Base-by-base conservation (phyloP, 1,140 invertebrate genomes). In the Polypedilum vanderplanki region DNA sequence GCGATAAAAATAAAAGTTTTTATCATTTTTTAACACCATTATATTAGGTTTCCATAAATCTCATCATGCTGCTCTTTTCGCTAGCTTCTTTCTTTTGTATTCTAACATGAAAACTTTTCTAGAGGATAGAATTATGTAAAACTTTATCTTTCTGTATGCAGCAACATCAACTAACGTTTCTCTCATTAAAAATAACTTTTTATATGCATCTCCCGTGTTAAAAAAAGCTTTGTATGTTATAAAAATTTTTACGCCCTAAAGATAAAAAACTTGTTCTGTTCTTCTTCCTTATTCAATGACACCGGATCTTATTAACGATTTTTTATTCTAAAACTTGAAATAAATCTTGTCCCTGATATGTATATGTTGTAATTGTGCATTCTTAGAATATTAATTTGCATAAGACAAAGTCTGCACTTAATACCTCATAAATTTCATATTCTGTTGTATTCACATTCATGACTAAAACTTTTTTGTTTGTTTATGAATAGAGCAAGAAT, bases 351-450 rank as follows among this genome's bases (percentile, higher is more conserved):
- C 24, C 5, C 24, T 33, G 24, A 33, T 33, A 33, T 33, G 2
- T n/a, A 12, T 4, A 57, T 57, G 46, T n/a, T n/a, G 46, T 4
- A 57, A 57, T n/a, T n/a, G n/a, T n/a, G n/a, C n/a, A n/a, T n/a
- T n/a, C n/a, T n/a, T n/a, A n/a, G n/a, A 57, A 15, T n/a, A 15
- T 57, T 57, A 57, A 57, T 57, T 57, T 57, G 46, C 46, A 57
- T 57, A 57, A 15, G 9, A 57, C 46, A 57, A 57, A 57, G 46
- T 57, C n/a, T 57, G n/a, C n/a, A n/a, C n/a, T 57, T 57, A 57
- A 57, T 57, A 57, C 46, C 46, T 57, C 46, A 57, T 57, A 57
- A 57, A 57, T 57, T 57, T 57, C 46, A 57, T 57, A 57, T 15
- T 33, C 24, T 33, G 24, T 33, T 33, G 24, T 33, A 33, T 33